Conservation (phyloP, 2,797 vertebrate species). For the Sitta carolinensis region DNA sequence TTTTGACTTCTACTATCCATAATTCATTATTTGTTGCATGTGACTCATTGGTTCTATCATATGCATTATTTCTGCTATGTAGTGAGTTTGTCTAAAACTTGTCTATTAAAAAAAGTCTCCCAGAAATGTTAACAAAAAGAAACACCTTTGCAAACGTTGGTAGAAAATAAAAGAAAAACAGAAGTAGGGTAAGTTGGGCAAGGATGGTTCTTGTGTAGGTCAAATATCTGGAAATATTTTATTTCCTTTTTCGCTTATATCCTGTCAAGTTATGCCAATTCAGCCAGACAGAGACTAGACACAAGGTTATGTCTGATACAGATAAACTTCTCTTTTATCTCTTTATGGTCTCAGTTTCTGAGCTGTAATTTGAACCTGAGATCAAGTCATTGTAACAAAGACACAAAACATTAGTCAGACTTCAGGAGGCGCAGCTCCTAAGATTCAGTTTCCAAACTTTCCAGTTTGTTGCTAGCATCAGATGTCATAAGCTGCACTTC, state of each 20-base stretch:
- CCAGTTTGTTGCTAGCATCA: slow-evolving; percentile 16
- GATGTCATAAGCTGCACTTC: slow-evolving; percentile 19
- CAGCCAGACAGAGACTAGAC: not conserved
- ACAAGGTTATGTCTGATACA: not conserved
- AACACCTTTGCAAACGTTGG: not conserved
- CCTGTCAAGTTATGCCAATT: not conserved
- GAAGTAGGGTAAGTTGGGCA: not conserved
- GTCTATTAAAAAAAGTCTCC: not conserved
- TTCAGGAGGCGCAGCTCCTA: not conserved
- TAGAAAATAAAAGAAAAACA: not conserved
- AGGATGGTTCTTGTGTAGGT: not conserved
- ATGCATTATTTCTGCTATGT: not conserved
- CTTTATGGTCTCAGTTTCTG: not conserved
- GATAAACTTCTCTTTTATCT: not conserved
- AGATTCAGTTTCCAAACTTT: slow-evolving; percentile 64
- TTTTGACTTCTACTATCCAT: not conserved
- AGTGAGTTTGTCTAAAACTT: not conserved
- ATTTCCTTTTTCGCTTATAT: not conserved
- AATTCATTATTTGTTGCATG: slow-evolving; percentile 27
- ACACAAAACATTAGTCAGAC: slow-evolving; percentile 31
- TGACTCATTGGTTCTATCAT: not conserved
- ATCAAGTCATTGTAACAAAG: slow-evolving; percentile 23
- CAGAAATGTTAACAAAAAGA: not conserved
- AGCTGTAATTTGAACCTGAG: slow-evolving; percentile 10
- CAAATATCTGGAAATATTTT: not conserved